Base-by-base conservation (phyloP, 2,797 vertebrate genomes). In the Sparidentex hasta region DNA sequence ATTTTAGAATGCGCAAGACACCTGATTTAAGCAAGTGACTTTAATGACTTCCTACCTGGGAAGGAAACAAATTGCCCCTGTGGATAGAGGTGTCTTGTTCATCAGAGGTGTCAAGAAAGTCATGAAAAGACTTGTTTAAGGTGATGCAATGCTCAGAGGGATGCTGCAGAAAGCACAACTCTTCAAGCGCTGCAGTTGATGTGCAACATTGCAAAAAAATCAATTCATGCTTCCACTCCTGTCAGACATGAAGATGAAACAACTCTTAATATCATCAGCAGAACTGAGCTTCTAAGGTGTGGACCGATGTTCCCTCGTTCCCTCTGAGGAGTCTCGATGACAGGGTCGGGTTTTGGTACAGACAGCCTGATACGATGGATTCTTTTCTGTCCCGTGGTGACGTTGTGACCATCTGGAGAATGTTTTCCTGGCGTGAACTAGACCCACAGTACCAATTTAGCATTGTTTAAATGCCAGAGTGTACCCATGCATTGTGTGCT, bases 231-330 rank as follows among this genome's bases (percentile, higher is more conserved):
- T 54, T 80, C n/a, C 23, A 17, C 29, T 57, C 56, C 68, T 83
- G 47, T 81, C 57, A 65, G 47, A 83, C 23, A 52, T 38, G 20
- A 71, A 71, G 68, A 80, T 80, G 51, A 76, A 76, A 75, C 59
- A 76, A 65, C 46, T 11, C 38, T 62, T 61, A 52, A 56, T 68
- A 68, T 52, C 33, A 61, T 59, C 59, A 83, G 23, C 51, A 48
- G 38, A 63, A 67, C 21, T 2, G 14, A 57, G 38, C 62, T 58
- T 29, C 47, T 25, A 17, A 70, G 38, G 76, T 76, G 65, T 1
- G 46, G 48, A 61, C 59, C n/a, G 21, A 56, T 57, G 18, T 67
- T 74, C 16, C 59, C n/a, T 20, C n/a, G 33, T 47, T 52, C 25
- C 4, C 43, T 82, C 58, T 44, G 23, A 66, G 61, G 47, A 11